Base-by-base conservation (phyloP, 2,888 invertebrate species). In the Sialis lutaria region DNA sequence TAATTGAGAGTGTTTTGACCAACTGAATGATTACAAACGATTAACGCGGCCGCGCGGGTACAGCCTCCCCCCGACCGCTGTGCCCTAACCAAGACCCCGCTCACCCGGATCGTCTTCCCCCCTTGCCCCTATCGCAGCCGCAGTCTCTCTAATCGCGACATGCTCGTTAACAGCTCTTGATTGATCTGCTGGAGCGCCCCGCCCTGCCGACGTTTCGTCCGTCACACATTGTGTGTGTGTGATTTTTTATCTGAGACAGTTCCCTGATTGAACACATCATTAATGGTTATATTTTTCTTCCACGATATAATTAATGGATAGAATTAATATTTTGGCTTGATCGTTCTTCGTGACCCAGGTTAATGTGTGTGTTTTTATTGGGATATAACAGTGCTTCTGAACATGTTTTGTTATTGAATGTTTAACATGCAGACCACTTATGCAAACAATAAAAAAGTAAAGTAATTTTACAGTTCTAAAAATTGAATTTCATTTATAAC, bases 81-180 rank as follows among this genome's bases (percentile, higher is more conserved):
- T 22, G 22, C 12, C 12, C 37, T 37, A 37, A 6, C n/a, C 37
- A 7, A 12, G 12, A 10, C 6, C 4, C 10, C n/a, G 35, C 35
- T 35, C n/a, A 35, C 9, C 37, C 12, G n/a, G 12, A 37, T 37
- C n/a, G 10, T 6, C 37, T 8, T 6, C 37, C n/a, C 37, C 37
- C n/a, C 37, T n/a, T n/a, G n/a, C n/a, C 37, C 37, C 12, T 37
- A n/a, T n/a, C 35, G 9, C 35, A 35, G 9, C 37, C 37, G n/a
- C n/a, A n/a, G n/a, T n/a, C 37, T 37, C 37, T 37, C 37, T 6
- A 10, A n/a, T 43, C 43, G 43, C 34, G 13, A 45, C 31, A 34
- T 45, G 33, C 45, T 45, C 45, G 45, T 45, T 45, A 45, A 45
- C 45, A 45, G 45, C 39, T 45, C 33, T 45, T 45, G 45, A 45